Evolutionary conservation across 2,113 vertebrate species (phyloP), one percentile per base, ranked within the genome.

Genomic region (Hippocampus guttulatus): DNA sequence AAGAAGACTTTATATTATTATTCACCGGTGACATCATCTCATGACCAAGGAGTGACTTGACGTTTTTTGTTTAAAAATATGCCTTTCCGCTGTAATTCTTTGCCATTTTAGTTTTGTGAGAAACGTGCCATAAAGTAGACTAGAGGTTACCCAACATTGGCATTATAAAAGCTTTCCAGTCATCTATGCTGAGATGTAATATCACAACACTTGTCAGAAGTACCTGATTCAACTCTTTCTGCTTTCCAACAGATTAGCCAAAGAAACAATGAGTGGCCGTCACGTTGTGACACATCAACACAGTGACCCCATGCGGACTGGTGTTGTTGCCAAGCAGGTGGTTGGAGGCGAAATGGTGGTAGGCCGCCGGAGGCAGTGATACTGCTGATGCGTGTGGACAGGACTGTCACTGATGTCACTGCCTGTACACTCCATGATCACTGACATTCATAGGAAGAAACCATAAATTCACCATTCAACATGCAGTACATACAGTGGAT

Each of bases 351-450:
- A 75, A 71, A 41, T 30, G 20, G 76, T 80, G 78, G 64, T 79
- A 71, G 67, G 78, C 60, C 7, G 27, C 76, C 14, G 70, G 10
- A 18, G 45, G 78, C 64, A 69, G 9, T 54, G 8, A 18, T 45
- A 75, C 41, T 18, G 65, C 20, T 88, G 81, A 87, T 88, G 67
- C 3, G 43, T 83, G 62, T 65, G 83, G 87, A 90, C 87, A 87
- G 81, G 38, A 64, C 75, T 78, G 85, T 83, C 86, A 77, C 82
- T 63, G 80, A 75, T 87, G 86, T 88, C 87, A 83, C 82, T 64
- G 81, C 76, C 60, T 66, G 68, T 85, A 71, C 69, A 55, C 57
- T 81, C 78, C 72, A 62, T 5, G 20, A 40, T 45, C 5, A 52
- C 71, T 67, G 76, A 65, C 43, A 45, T 27, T n/a, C 15, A 58